Base-by-base conservation (phyloP, 2,888 invertebrate species). In the Capitulum mitella region DNA sequence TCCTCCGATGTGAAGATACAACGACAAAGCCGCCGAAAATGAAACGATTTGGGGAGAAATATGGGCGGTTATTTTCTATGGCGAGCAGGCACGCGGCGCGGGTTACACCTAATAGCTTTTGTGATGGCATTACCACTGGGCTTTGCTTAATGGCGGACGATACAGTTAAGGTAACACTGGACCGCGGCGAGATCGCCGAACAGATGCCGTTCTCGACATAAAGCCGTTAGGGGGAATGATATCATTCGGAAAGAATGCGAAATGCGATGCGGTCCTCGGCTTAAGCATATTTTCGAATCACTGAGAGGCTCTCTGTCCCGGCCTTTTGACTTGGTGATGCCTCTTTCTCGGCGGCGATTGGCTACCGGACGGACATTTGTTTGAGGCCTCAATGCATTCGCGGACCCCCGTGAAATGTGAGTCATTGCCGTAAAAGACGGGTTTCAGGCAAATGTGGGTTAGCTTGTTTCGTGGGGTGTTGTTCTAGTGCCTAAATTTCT, bases 21-120 rank as follows among this genome's bases (percentile, higher is more conserved):
- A 26, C 70, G 70, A 70, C 70, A 70, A 70, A 70, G 70, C 70
- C 70, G 37, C 70, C 26, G 37, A 37, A 70, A 70, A 70, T 70
- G 70, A 70, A 70, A 70, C 70, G 70, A 37, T 70, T 26, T 70
- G 40, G 10, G 70, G 37, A 26, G 40, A 70, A 70, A 37, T 37
- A 40, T 70, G 70, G 70, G 19, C 37, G 37, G 70, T 40, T 70
- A 26, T 26, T 37, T 70, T 70, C 37, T n/a, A 40, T 40, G 70
- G 70, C 5, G 40, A 22, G 64, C 19, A 12, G 34, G 8, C 34
- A 3, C 29, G 16, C 34, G 64, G 34, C 34, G 29, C 19, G 19
- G 64, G 32, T 64, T 29, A n/a, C 29, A 16, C 34, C 34, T 64
- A 16, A 64, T 32, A 29, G 19, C 34, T 32, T 64, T 64, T 64